Evolutionary conservation across 2,797 vertebrate species (phyloP), one percentile per base, ranked within the genome.

Genomic region (Rhinella marina): DNA sequence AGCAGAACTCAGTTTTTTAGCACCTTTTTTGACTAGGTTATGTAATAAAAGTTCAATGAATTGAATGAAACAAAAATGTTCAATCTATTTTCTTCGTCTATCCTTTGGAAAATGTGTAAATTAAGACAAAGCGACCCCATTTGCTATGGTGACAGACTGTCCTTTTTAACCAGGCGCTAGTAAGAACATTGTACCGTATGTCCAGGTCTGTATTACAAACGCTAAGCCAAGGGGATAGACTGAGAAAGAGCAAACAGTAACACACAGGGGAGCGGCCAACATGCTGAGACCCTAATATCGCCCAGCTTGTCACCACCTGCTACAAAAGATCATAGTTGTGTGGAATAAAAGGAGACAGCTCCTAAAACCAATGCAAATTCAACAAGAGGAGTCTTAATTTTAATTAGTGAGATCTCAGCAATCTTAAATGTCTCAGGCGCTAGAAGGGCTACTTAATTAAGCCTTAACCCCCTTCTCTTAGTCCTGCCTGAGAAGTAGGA

Each of bases 361-460:
- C 85, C 70, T 86, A 89, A 83, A 66, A 79, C 84, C 54, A 59
- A 86, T 86, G 84, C 85, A 86, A 86, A 89, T 89, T 86, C 62
- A 79, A 89, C 59, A 52, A 82, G 72, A 61, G n/a, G 61, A 77
- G 88, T 61, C 79, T 89, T 88, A 29, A 72, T 86, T 89, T 89
- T 86, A 86, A 89, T 86, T 82, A 89, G 62, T 61, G 52, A 83
- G 73, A 89, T 79, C 84, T 72, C 80, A 27, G 25, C 91, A 86
- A 92, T 90, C 88, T 94, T 94, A 92, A 92, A 92, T 90, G 92
- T 88, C 90, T 90, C 89, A 91, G 86, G 88, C 86, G 89, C 85
- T 90, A 86, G 81, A 92, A 90, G 91, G 89, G 94, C 91, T 92
- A 94, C 94, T 94, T 95, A 95, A 95, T 96, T 94, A 94, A 92